Conservation (phyloP, 2,888 invertebrate genomes). For the Alentia gelatinosa region DNA sequence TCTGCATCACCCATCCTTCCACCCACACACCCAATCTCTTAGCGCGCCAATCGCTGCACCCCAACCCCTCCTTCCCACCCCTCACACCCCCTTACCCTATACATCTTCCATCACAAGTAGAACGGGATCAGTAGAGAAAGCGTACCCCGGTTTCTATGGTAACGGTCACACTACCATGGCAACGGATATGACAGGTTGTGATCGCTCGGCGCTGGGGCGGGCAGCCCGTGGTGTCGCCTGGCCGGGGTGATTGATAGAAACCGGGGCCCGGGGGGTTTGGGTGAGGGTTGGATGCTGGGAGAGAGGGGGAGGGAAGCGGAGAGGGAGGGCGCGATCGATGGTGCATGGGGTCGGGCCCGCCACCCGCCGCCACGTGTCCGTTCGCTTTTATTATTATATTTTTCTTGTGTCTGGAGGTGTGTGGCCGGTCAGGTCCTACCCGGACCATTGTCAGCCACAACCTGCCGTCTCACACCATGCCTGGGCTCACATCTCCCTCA, state of each 20-base stretch:
- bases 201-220: not conserved
- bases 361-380: not conserved
- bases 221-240: not conserved
- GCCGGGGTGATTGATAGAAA: not conserved
- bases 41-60: too few relatives aligned
- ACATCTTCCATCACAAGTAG: not conserved
- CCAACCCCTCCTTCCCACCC: not conserved
- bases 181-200: not conserved
- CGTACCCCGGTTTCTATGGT: not conserved
- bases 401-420: conserved; percentile 13
- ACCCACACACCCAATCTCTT: too few relatives aligned
- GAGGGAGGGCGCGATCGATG: not conserved
- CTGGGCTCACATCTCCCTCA: not conserved
- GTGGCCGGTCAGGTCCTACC: not conserved
- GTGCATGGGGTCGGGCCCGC: not conserved
- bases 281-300: not conserved
- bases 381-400: not conserved
- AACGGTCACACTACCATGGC: conserved; percentile 1
- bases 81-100: not conserved
- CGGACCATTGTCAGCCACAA: not conserved
- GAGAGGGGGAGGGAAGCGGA: not conserved
- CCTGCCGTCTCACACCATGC: not conserved
- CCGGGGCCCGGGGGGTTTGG: not conserved
- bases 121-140: not conserved
- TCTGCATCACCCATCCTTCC: too few relatives aligned